phyloP scores from a whole-genome alignment of 1,140 invertebrate genomes.

The Bombus sylvicola region DNA sequence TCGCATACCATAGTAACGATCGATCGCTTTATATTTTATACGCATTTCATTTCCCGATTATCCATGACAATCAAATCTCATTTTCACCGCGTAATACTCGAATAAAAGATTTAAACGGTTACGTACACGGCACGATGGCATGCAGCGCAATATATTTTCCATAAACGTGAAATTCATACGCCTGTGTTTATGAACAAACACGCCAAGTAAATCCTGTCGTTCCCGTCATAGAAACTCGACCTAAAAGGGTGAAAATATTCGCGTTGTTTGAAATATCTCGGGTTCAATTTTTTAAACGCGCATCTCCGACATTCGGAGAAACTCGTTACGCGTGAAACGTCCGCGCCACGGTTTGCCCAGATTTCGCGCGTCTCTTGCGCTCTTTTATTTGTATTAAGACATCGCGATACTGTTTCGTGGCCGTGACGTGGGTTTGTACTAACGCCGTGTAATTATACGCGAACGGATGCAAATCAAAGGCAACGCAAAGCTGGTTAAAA shows the following conservation, averaged over 20 bases:
- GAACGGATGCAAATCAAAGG: no score
- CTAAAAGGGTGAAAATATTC: background rate
- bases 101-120: background rate
- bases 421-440: no score
- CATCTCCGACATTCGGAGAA: background rate
- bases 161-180: background rate
- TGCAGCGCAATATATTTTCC: background rate
- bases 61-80: background rate
- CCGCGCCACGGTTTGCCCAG: no score
- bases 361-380: no score
- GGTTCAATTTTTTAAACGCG: conserved; percentile 6
- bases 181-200: background rate
- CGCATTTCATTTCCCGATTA: background rate
- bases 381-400: no score
- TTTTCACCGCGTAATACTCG: background rate
- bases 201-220: background rate
- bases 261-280: background rate
- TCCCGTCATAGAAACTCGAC: background rate
- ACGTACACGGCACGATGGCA: background rate
- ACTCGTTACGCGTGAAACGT: background rate
- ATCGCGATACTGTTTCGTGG: no score
- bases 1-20: no score
- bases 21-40: background rate
- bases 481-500: no score
- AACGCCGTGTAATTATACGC: no score